Base-by-base conservation (phyloP, 2,888 invertebrate species). In the Lasioglossum figueresi region DNA sequence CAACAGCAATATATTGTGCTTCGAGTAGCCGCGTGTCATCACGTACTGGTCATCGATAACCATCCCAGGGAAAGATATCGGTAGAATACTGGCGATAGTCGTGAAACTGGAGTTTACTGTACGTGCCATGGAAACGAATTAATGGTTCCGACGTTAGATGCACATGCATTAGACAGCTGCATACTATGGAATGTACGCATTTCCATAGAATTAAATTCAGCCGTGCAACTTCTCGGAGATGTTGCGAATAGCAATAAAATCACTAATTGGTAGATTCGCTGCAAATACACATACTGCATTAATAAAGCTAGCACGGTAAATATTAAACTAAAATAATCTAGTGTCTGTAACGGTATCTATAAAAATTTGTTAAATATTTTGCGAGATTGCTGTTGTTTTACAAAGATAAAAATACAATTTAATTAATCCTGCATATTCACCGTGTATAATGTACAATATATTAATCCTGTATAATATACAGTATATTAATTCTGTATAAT, bases 111-210 rank as follows among this genome's bases (percentile, higher is more conserved):
- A 87, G 89, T 88, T 87, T 88, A 85, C 85, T n/a, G 79, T 88
- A 88, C 88, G 88, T 88, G 88, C 87, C 78, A 59, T 75, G 88
- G 81, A 83, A 88, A 85, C 88, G 83, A 88, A 88, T 79, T 88
- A 87, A 80, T 76, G 73, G 59, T 79, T 45, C 68, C 72, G 40
- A 63, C 77, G 82, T 80, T 75, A 71, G 78, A 76, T 73, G 77
- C 66, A 80, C 86, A 82, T 79, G 82, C 74, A 75, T 82, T 88
- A 77, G 75, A 82, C 82, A 79, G 71, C 52, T 77, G 75, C 80
- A 78, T 82, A 52, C 78, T 68, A 68, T 19, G 31, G 75, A 75
- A 56, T 40, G 75, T 19, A n/a, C 31, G 4, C 14, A 70, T 40
- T 70, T 70, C n/a, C n/a, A 70, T 70, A 70, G 70, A 70, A 70